Conservation (phyloP, 2,888 invertebrate genomes). For the Stenichneumon culpator region DNA sequence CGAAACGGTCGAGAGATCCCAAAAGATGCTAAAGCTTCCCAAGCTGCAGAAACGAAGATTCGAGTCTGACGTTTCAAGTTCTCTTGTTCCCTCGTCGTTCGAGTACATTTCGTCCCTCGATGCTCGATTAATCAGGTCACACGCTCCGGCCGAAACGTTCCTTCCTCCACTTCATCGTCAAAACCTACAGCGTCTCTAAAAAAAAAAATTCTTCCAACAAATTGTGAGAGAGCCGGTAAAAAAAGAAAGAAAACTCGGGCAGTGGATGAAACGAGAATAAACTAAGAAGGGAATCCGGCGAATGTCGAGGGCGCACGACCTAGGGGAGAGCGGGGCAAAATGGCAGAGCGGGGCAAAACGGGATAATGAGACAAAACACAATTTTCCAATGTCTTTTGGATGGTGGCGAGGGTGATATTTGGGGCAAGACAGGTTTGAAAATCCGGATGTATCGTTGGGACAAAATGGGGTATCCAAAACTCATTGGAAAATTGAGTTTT, state of each 20-base stretch:
- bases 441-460: no score
- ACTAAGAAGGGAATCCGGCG: not conserved
- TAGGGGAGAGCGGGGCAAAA: not conserved
- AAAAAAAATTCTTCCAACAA: not conserved
- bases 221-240: not conserved
- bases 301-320: constrained; percentile 11
- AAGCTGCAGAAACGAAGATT: constrained; percentile 8
- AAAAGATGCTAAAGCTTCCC: not conserved
- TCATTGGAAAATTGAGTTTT: no score
- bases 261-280: not conserved
- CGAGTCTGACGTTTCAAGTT: not conserved
- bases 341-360: no score
- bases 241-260: not conserved
- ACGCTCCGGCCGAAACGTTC: not conserved
- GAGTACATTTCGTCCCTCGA: constrained; percentile 7
- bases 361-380: no score
- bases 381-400: no score
- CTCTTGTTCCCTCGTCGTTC: constrained; percentile 26
- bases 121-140: constrained; percentile 51
- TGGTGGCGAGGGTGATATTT: no score
- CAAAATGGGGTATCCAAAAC: no score
- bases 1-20: not conserved
- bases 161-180: constrained; percentile 3
- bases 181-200: not conserved
- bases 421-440: no score